Evolutionary conservation across 2,113 vertebrate genomes (phyloP).

Genomic region (Thunnus thynnus): DNA sequence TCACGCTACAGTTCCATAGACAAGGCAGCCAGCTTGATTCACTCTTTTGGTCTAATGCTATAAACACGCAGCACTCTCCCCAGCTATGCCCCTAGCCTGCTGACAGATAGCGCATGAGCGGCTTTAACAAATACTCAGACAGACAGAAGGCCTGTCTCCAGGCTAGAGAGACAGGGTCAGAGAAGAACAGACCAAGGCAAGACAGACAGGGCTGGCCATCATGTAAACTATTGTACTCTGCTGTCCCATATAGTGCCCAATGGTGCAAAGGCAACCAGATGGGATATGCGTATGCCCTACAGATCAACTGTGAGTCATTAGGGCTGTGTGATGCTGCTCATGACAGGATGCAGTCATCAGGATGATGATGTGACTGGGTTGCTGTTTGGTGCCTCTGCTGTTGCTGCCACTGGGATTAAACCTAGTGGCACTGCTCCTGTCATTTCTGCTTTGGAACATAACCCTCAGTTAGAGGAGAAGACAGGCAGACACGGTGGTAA

Average conservation of each 20-base stretch:
- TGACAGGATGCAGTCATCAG: conserved; percentile 66
- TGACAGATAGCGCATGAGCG: conserved; percentile 74
- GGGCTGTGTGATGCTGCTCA: conserved; percentile 42
- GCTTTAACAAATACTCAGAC: conserved; percentile 76
- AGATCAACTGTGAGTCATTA: conserved; percentile 49
- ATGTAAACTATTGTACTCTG: conserved; percentile 48
- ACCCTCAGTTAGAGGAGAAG: conserved; percentile 69
- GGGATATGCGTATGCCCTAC: conserved; percentile 29
- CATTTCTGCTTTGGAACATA: conserved; percentile 71
- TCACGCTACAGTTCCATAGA: conserved; percentile 73
- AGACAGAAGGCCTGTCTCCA: conserved; percentile 74
- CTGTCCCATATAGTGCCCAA: conserved; percentile 51
- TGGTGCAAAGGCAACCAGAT: conserved; percentile 55
- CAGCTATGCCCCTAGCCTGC: conserved; percentile 67
- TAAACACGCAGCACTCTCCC: conserved; percentile 66
- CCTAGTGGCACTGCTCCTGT: conserved; percentile 69
- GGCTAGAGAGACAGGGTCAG: conserved; percentile 55
- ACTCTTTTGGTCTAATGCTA: conserved; percentile 73
- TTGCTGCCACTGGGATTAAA: conserved; percentile 62
- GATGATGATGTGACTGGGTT: conserved; percentile 59
- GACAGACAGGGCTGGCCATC: conserved; percentile 43
- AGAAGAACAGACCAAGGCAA: conserved; percentile 44
- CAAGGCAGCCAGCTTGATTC: conserved; percentile 77
- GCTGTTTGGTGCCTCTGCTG: conserved; percentile 54
- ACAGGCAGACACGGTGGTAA: conserved; percentile 70